Conservation (phyloP, 2,797 vertebrate species). For the Catamblyrhynchus diadema region DNA sequence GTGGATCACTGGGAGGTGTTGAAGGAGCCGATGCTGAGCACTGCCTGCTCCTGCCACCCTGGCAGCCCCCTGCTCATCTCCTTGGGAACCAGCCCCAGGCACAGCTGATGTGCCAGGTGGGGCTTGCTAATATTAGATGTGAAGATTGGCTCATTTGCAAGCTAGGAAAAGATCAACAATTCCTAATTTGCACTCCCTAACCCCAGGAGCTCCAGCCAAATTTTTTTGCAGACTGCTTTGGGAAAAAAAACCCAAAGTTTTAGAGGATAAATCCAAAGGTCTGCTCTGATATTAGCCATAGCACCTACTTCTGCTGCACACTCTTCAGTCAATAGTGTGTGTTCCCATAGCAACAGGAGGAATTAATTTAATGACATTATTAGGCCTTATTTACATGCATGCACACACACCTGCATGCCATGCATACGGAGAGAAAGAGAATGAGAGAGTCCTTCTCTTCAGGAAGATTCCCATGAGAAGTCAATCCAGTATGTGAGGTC, state of each 20-base stretch:
- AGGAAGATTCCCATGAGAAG: neutral
- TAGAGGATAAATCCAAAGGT: neutral
- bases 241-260: neutral
- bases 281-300: neutral
- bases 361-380: neutral
- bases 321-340: neutral
- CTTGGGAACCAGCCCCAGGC: neutral
- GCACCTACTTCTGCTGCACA: neutral
- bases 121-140: neutral
- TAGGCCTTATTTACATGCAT: neutral
- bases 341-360: constrained; percentile 8
- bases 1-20: neutral
- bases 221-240: neutral
- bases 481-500: neutral
- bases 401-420: neutral
- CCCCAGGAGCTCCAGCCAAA: accelerated
- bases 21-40: neutral
- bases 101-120: neutral
- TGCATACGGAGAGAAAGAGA: neutral
- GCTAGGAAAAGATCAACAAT: neutral
- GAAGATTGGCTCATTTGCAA: neutral
- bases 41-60: neutral
- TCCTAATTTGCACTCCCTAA: neutral
- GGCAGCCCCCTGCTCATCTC: neutral
- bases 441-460: neutral